phyloP scores from a whole-genome alignment of 1,140 invertebrate species.

The Vanessa tameamea region DNA sequence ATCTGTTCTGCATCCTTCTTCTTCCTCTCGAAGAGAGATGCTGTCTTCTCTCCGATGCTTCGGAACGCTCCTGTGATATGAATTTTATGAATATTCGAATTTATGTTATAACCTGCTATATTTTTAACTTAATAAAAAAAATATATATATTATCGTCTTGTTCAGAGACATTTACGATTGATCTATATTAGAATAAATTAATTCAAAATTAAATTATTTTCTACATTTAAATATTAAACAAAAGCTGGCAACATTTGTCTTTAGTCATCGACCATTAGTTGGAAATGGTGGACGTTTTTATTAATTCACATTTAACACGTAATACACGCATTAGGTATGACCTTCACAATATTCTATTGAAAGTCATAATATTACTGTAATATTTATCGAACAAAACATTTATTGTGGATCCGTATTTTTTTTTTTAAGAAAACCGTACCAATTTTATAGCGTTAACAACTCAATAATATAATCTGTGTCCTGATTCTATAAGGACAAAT shows the following conservation, averaged over 20 bases:
- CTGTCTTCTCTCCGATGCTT: constrained; percentile 83
- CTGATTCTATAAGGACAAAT: no score
- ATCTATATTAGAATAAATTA: no score
- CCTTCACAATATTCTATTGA: constrained; percentile 6
- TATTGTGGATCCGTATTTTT: no score
- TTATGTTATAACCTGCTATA: no score
- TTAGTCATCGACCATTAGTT: constrained; percentile 4
- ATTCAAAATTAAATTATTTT: no score
- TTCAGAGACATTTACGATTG: no score
- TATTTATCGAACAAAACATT: no score
- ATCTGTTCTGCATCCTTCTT: constrained; percentile 83
- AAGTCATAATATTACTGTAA: background rate
- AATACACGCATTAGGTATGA: constrained; percentile 21
- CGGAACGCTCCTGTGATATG: constrained; percentile 79
- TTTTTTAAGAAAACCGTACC: no score
- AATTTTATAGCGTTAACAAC: no score
- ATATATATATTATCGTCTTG: no score
- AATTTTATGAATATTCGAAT: background rate
- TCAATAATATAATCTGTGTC: no score
- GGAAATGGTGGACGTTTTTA: background rate
- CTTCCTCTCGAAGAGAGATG: constrained; percentile 83
- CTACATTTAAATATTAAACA: background rate
- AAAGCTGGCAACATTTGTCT: constrained; percentile 3
- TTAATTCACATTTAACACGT: constrained; percentile 19
- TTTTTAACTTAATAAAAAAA: no score